phyloP scores from a whole-genome alignment of 2,113 vertebrate species.

The Nibea albiflora region DNA sequence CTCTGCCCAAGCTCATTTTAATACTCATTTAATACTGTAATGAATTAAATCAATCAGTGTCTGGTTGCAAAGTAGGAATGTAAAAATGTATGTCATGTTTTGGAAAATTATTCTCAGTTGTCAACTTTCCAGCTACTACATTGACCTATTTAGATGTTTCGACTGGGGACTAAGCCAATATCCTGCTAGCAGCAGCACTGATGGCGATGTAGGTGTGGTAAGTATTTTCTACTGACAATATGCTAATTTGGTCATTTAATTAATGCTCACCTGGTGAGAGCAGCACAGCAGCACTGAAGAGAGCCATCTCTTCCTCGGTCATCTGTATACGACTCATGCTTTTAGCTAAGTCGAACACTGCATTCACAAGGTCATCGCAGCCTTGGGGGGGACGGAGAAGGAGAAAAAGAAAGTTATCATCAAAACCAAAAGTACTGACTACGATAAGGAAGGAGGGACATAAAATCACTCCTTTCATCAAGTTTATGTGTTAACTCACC shows the following conservation, averaged over 20 bases:
- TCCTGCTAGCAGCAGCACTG: background rate
- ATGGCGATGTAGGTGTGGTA: background rate
- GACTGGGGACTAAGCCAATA: background rate
- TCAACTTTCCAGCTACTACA: background rate
- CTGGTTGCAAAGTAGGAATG: background rate
- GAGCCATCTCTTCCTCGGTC: conserved; percentile 90
- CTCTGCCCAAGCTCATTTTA: background rate
- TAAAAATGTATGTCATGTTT: background rate
- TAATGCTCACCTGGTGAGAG: conserved; percentile 87
- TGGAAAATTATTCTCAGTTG: background rate
- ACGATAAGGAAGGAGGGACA: background rate
- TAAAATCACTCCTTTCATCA: background rate
- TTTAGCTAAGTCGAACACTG: conserved; percentile 90
- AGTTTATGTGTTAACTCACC: conserved; percentile 82
- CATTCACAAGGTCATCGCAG: conserved; percentile 89
- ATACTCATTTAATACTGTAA: background rate
- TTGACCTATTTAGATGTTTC: background rate
- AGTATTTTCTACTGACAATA: background rate
- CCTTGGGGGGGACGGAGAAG: conserved; percentile 70
- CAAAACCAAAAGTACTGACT: conserved; percentile 12
- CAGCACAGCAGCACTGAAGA: conserved; percentile 90
- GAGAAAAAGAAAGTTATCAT: background rate
- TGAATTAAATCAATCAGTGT: background rate
- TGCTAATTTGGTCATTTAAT: background rate
- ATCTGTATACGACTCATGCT: conserved; percentile 89